Evolutionary conservation across 1,140 invertebrate genomes (phyloP), one percentile per base, ranked within the genome.

Genomic region (Drosophila mayri): DNA sequence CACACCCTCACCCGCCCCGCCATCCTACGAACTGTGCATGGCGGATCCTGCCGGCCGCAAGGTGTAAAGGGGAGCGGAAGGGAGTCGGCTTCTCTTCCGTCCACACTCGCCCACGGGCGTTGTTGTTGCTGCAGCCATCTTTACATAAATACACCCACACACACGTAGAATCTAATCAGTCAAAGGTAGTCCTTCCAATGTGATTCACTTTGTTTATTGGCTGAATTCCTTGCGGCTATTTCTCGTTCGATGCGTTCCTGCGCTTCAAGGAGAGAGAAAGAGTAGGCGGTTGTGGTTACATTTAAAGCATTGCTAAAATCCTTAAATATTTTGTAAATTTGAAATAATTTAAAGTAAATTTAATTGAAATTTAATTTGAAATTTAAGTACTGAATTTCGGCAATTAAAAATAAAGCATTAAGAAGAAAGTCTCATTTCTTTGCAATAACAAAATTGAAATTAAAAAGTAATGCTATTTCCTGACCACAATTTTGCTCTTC

Each of bases 1-100:
- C 38, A 30, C 65, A 14, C 16, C 66, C 22, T 52, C 60, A 4
- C 38, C 47, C 9, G 62, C 62, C 30, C 66, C 66, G 1, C 66
- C 66, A 22, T 66, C 66, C 46, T 70, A 70, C 46, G 66, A 70
- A 4, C 28, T 70, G 22, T 66, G 63, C 62, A 52, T 70, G 66
- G 30, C 46, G 46, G 66, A 52, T 67, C 37, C 44, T 37, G 66
- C 47, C 20, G 46, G 20, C 22, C 46, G 22, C 62, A 52, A 70
- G 20, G 66, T 40, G 46, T 70, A 70, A 67, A 10, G 41, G 46
- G 54, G 37, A 43, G 44, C 22, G 65, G 22, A 7, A 47, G 59
- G 38, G n/a, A 38, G 20, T 18, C 16, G 22, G 20, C 63, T 20
- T 9, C 25, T 25, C 46, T 28, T 49, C 47, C 22, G 12, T 37